Conservation (phyloP, 2,888 invertebrate genomes). For the Parapristionchus giblindavisi region DNA sequence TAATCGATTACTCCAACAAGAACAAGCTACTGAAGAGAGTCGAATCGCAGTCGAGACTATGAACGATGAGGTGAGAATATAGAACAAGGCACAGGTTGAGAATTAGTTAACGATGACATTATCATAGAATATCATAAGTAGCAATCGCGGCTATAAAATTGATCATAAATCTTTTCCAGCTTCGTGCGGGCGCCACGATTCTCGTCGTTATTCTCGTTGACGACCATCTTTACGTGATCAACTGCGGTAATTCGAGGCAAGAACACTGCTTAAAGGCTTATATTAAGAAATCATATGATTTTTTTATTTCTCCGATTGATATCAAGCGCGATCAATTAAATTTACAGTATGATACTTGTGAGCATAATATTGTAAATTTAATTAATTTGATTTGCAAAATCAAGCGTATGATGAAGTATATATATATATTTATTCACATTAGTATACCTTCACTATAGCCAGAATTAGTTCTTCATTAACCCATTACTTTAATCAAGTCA, state of each 20-base stretch:
- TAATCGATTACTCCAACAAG: constrained; percentile 36
- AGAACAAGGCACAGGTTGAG: not conserved
- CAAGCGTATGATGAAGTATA: too few species aligned
- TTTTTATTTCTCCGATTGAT: too few species aligned
- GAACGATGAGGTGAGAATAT: constrained; percentile 8
- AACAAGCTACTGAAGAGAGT: constrained; percentile 33
- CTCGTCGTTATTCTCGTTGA: constrained; percentile 83
- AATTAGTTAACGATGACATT: too few species aligned
- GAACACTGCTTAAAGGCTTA: not conserved
- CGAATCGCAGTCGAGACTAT: not conserved
- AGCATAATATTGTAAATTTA: too few species aligned
- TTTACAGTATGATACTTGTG: too few species aligned
- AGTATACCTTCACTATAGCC: not conserved
- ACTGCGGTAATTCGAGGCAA: constrained; percentile 77
- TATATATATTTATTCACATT: not conserved
- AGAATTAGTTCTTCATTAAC: not conserved
- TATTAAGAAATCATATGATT: too few species aligned
- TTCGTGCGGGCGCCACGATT: constrained; percentile 85
- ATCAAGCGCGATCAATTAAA: too few species aligned
- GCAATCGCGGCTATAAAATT: too few species aligned
- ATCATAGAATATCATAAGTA: too few species aligned
- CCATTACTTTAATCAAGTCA: not conserved
- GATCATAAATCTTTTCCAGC: too few species aligned
- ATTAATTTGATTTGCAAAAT: not conserved
- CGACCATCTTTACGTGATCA: constrained; percentile 84